These are phyloP conservation scores for Falco rusticolus DNA, from an alignment of 2,797 vertebrate genomes.

Conservation along the genomic window DNA sequence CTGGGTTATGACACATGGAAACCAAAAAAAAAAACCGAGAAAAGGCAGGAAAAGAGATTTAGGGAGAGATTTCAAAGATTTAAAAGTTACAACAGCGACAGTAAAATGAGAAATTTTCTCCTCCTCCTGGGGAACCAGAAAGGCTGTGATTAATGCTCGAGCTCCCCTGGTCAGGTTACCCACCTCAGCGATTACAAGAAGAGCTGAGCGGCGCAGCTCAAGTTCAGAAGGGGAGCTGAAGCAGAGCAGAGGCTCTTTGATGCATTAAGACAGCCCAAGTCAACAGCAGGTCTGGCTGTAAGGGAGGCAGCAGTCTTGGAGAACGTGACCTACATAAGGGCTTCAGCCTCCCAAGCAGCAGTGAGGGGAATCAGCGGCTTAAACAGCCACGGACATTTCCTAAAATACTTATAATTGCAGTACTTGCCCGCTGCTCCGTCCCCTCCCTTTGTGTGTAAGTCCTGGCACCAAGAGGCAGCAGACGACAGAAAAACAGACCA, in stretches of 20 bases:
- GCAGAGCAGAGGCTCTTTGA: conserved; percentile 42
- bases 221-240: conserved; percentile 59
- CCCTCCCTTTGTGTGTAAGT: background rate
- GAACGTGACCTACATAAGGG: conserved; percentile 67
- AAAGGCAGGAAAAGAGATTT: background rate
- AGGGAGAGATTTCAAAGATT: background rate
- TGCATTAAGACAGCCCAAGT: conserved; percentile 47
- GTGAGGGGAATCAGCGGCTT: conserved; percentile 24
- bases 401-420: conserved; percentile 21
- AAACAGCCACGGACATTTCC: conserved; percentile 10
- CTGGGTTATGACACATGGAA: background rate
- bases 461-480: background rate
- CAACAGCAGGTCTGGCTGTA: conserved; percentile 61
- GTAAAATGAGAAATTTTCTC: background rate
- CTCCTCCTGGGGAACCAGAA: background rate
- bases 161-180: conserved; percentile 29
- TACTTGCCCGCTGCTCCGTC: background rate
- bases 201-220: conserved; percentile 20
- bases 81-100: background rate
- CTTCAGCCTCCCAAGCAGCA: conserved; percentile 50
- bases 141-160: background rate
- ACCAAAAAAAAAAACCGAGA: background rate
- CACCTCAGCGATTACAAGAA: conserved; percentile 53
- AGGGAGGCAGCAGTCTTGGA: conserved; percentile 44
- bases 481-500: conserved; percentile 7